Evolutionary conservation across 2,797 vertebrate genomes (phyloP), one percentile per base, ranked within the genome.

Genomic region (Sphenopsis melanotis): DNA sequence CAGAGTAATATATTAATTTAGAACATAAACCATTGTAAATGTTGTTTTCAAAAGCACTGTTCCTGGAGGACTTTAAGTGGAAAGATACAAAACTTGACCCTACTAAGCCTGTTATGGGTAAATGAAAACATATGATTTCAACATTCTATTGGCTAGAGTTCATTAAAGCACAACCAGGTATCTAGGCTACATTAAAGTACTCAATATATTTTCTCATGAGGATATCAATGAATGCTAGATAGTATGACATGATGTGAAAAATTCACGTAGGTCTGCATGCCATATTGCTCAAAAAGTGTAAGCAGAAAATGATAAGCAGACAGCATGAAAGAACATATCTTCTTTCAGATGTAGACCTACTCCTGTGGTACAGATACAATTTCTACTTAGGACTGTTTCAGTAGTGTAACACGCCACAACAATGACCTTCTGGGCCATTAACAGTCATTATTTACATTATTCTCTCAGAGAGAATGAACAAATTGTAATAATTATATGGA

Each of bases 241-340:
- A 71, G 2, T 10, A 32, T 57, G 15, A 5, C 6, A 66, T 41
- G 46, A 64, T 27, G 2, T 47, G 14, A 13, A 66, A 80, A 90
- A 49, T n/a, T n/a, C 2, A 9, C 3, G 1, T 47, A 61, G 6
- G 1, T 34, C 8, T 37, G 12, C 1, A 20, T 30, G 70, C 7
- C 46, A 1, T 32, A 22, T 29, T 60, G 14, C 6, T 81, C 39
- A 61, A 72, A 75, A 84, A 34, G 1, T 42, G 3, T 36, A 27
- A 36, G 21, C 11, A 22, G 46, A 27, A 20, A 69, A 75, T 23
- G 1, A 69, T 49, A 46, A 11, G 1, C 15, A 75, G 16, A 37
- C 4, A 61, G 5, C 11, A 56, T 2, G 3, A 59, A 94, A 71
- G 16, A 76, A 13, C 2, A 17, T 29, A 36, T 41, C 39, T 2